Conservation (phyloP, 2,113 vertebrate species). For the Acanthochromis polyacanthus region DNA sequence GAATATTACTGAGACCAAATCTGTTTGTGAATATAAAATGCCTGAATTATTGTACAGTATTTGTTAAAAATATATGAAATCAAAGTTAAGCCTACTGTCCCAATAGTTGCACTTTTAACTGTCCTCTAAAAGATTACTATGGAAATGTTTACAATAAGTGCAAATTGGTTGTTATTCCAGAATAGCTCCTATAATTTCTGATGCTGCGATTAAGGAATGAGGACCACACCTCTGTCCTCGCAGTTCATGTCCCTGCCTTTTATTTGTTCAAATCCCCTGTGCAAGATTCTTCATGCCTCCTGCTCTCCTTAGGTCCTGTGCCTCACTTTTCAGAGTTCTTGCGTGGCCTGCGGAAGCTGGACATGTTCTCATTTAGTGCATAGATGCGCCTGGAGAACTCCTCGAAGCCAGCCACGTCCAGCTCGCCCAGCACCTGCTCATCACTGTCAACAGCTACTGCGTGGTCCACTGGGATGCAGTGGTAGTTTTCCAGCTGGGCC, state of each 20-base stretch:
- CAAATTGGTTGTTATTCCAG: constrained; percentile 84
- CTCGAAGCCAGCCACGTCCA: constrained; percentile 88
- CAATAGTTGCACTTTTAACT: constrained; percentile 58
- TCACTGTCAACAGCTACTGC: constrained; percentile 96
- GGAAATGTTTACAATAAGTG: constrained; percentile 88
- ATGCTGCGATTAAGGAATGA: constrained; percentile 41
- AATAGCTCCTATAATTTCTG: constrained; percentile 58
- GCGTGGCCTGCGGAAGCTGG: constrained; percentile 93
- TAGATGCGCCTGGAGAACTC: constrained; percentile 98
- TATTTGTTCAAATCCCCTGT: constrained; percentile 40
- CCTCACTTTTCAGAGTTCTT: constrained; percentile 96
- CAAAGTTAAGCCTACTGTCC: constrained; percentile 35
- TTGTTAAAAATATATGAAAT: constrained; percentile 27
- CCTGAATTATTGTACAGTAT: not conserved
- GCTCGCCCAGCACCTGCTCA: constrained; percentile 95
- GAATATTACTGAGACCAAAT: constrained; percentile 17
- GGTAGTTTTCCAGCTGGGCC: constrained; percentile 89
- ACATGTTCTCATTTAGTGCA: constrained; percentile 94
- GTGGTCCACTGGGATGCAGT: constrained; percentile 94
- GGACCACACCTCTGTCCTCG: constrained; percentile 15
- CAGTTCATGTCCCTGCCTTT: constrained; percentile 36
- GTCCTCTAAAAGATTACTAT: constrained; percentile 78
- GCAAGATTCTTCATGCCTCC: constrained; percentile 27
- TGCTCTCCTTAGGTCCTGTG: constrained; percentile 4
- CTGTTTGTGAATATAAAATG: not conserved